A percentile compares a stretch with the other conserved stretches of the same genome.
phyloP scores from a whole-genome alignment of 2,888 invertebrate species.

The Cryptophagus acutangulus region DNA sequence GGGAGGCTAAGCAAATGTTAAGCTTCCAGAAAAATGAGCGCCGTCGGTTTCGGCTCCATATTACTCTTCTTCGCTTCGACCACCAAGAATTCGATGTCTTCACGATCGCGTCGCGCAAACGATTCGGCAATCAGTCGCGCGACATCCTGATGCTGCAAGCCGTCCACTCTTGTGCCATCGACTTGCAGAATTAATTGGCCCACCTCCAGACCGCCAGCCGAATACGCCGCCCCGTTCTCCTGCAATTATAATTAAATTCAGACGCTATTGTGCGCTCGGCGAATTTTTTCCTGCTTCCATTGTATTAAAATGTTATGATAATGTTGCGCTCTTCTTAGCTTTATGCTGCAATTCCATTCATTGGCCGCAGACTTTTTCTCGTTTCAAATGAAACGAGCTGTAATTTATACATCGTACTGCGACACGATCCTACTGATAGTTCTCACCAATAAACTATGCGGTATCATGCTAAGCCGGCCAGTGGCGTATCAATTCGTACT shows the following conservation, averaged over 20 bases:
- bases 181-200: conserved; percentile 90
- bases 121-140: conserved; percentile 90
- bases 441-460: conserved; percentile 20
- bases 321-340: too few relatives aligned
- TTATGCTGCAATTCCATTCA: too few relatives aligned
- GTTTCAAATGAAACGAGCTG: neutral
- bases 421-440: conserved; percentile 16
- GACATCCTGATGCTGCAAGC: conserved; percentile 84
- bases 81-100: conserved; percentile 91
- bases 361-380: neutral
- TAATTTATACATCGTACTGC: neutral
- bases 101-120: conserved; percentile 82
- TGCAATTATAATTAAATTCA: conserved; percentile 48
- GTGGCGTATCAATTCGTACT: too few relatives aligned
- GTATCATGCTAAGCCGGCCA: too few relatives aligned
- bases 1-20: conserved; percentile 87
- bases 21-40: conserved; percentile 86
- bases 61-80: conserved; percentile 89
- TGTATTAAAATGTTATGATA: too few relatives aligned
- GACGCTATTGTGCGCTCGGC: neutral
- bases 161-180: conserved; percentile 71
- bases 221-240: conserved; percentile 93
- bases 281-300: neutral
- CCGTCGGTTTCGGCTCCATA: conserved; percentile 86
- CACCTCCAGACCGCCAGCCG: conserved; percentile 87